Conservation (phyloP, 2,888 invertebrate species). For the Philereme vetulata region DNA sequence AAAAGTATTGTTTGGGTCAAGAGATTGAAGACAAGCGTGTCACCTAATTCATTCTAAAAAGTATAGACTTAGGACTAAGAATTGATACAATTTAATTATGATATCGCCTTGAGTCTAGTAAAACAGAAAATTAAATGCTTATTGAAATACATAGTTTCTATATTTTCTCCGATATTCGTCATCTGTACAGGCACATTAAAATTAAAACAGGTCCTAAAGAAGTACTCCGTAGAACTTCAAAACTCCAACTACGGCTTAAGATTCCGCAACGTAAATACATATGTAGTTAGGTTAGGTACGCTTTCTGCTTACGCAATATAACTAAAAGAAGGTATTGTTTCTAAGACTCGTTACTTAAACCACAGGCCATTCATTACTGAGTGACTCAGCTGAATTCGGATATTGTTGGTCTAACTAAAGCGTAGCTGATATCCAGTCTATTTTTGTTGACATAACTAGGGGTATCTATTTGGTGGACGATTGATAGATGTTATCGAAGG, state of each 20-base stretch:
- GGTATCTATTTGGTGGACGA: slow-evolving; percentile 24
- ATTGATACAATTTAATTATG: background rate
- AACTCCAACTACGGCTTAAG: slow-evolving; percentile 7
- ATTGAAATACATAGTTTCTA: too few relatives aligned
- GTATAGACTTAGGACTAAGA: background rate
- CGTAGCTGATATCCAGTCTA: slow-evolving; percentile 40
- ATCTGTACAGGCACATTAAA: background rate
- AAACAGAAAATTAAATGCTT: too few relatives aligned
- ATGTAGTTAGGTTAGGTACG: background rate
- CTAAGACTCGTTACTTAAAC: slow-evolving; percentile 38
- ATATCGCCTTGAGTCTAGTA: background rate
- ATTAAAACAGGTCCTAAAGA: slow-evolving; percentile 2
- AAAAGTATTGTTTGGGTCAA: slow-evolving; percentile 47
- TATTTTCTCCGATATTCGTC: too few relatives aligned
- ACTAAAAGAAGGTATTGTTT: slow-evolving; percentile 30
- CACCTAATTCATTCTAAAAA: background rate
- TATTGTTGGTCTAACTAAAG: slow-evolving; percentile 45
- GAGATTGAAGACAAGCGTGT: slow-evolving; percentile 30
- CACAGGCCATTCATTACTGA: slow-evolving; percentile 43
- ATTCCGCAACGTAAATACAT: slow-evolving; percentile 15
- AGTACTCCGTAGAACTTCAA: slow-evolving; percentile 12
- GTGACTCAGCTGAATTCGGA: slow-evolving; percentile 50
- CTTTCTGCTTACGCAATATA: slow-evolving; percentile 12
- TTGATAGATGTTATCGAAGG: background rate
- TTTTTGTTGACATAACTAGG: slow-evolving; percentile 35